Base-by-base conservation (phyloP, 35 echinoderm and acorn worm species). In the Ptychodera flava region DNA sequence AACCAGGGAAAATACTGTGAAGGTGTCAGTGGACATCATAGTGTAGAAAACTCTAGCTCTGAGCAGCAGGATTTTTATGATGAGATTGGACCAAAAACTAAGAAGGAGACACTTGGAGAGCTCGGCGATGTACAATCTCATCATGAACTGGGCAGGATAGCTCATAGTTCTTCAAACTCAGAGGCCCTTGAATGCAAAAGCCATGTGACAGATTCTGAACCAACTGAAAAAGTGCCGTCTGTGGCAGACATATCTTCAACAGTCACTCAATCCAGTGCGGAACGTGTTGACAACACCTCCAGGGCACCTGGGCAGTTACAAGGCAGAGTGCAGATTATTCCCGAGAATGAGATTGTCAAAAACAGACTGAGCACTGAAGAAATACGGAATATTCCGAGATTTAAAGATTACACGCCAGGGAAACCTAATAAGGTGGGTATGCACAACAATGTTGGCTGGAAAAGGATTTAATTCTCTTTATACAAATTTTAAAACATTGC, bases 401-500 rank as follows among this genome's bases (percentile, higher is more conserved):
- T 88, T 81, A 80, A 28, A 37, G 38, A 88, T 37, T 88, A 88
- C 36, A 37, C 87, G 1, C 31, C 79, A 15, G 87, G 87, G 27
- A 15, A 37, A 79, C 87, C 87, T 27, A 88, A 79, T 79, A 88
- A 88, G 87, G 87, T 64, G 22, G 45, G 45, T 12, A n/a, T n/a
- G n/a, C n/a, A n/a, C n/a, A n/a, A n/a, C n/a, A n/a, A n/a, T n/a
- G n/a, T n/a, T n/a, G n/a, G n/a, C n/a, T n/a, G n/a, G n/a, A n/a
- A n/a, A n/a, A n/a, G n/a, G n/a, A n/a, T n/a, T n/a, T n/a, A n/a
- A n/a, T n/a, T n/a, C n/a, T n/a, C n/a, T n/a, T n/a, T n/a, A n/a
- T n/a, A n/a, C n/a, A n/a, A n/a, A n/a, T n/a, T n/a, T n/a, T n/a
- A n/a, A n/a, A n/a, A n/a, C n/a, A n/a, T n/a, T n/a, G n/a, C n/a